Conservation (phyloP, 1,140 invertebrate species). For the Ericerus pela region DNA sequence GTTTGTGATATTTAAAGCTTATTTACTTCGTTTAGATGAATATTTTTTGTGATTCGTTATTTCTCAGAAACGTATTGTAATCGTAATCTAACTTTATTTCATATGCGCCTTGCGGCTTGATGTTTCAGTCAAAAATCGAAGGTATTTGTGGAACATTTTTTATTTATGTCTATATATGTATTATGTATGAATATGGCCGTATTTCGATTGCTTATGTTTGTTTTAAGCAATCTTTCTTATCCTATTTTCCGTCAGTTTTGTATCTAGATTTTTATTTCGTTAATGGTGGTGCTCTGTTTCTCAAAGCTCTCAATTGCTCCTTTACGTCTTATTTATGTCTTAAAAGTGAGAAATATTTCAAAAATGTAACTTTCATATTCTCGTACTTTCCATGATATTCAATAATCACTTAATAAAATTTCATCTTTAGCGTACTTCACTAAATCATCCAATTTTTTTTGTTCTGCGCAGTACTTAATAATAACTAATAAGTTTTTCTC, state of each 20-base stretch:
- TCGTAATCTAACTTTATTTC: background rate
- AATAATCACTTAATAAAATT: too few relatives aligned
- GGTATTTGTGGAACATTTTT: too few relatives aligned
- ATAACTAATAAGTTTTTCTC: too few relatives aligned
- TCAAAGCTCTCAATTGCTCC: too few relatives aligned
- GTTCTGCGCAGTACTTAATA: too few relatives aligned
- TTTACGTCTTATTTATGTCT: too few relatives aligned
- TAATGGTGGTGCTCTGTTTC: background rate
- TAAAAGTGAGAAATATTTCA: too few relatives aligned
- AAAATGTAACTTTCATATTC: too few relatives aligned
- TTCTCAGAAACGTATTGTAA: conserved; percentile 7
- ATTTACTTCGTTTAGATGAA: conserved; percentile 2
- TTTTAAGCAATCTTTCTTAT: background rate
- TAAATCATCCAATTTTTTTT: too few relatives aligned
- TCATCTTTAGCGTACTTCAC: too few relatives aligned
- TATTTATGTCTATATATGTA: too few relatives aligned
- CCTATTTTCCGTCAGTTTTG: background rate
- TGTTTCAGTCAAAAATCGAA: background rate
- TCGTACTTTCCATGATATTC: too few relatives aligned
- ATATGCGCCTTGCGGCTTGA: background rate
- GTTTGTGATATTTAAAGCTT: conserved; percentile 11
- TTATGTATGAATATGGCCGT: background rate
- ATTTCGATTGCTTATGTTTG: background rate
- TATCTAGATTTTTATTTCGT: background rate
- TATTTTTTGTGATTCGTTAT: background rate